These are phyloP conservation scores for Labia minor DNA, from an alignment of 2,888 invertebrate species.

Conservation along the genomic window DNA sequence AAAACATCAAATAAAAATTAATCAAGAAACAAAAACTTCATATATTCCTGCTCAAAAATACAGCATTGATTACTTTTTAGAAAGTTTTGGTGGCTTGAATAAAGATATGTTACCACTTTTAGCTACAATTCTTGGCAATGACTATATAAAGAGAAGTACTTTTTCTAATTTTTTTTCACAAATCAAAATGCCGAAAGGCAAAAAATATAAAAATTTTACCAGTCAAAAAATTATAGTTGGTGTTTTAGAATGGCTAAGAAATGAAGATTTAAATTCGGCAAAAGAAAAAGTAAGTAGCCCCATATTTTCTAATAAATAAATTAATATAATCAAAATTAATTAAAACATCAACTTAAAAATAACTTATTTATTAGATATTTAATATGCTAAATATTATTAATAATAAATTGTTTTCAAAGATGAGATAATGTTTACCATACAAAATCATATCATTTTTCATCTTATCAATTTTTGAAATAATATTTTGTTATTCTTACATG, in stretches of 20 bases:
- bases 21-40: constrained; percentile 25
- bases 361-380: too few relatives aligned
- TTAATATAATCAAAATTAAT: too few relatives aligned
- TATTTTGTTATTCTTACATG: not conserved
- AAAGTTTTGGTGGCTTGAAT: constrained; percentile 52
- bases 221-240: constrained; percentile 59
- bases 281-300: constrained; percentile 43
- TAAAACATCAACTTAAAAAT: too few relatives aligned
- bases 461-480: not conserved
- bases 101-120: constrained; percentile 62
- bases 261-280: constrained; percentile 58
- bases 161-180: constrained; percentile 62
- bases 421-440: too few relatives aligned
- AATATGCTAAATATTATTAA: too few relatives aligned
- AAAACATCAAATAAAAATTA: constrained; percentile 17
- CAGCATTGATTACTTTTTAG: constrained; percentile 55
- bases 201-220: constrained; percentile 41
- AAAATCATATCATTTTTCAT: too few relatives aligned
- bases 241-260: constrained; percentile 63
- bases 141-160: constrained; percentile 58
- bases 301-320: too few relatives aligned
- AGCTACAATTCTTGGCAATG: constrained; percentile 79
- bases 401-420: too few relatives aligned
- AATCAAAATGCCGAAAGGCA: constrained; percentile 47
- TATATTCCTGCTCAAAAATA: constrained; percentile 39